Conservation (phyloP, 2,888 invertebrate species). For the Lasioglossum figueresi region DNA sequence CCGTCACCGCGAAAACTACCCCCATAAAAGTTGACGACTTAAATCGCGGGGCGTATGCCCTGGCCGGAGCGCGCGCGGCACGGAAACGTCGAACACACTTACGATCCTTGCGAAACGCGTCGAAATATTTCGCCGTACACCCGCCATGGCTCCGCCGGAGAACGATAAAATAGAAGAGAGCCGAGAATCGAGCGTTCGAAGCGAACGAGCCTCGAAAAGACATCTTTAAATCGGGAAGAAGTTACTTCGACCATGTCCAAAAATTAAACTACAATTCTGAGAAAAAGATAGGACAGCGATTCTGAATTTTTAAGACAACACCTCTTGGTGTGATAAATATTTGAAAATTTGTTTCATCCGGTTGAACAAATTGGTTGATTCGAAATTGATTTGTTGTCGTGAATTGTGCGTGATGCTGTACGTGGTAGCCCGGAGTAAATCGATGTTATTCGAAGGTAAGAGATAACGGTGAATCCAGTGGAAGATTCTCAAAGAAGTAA, state of each 20-base stretch:
- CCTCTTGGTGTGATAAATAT: too few relatives aligned
- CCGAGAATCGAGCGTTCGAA: background rate
- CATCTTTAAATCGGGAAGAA: background rate
- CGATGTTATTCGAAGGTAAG: background rate
- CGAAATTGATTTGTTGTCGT: too few relatives aligned
- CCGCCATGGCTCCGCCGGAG: background rate
- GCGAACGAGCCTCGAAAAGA: background rate
- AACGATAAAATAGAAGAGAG: background rate
- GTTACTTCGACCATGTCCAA: background rate
- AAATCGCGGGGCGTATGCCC: slow-evolving; percentile 81
- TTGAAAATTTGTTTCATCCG: background rate
- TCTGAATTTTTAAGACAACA: background rate
- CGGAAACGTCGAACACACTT: slow-evolving; percentile 57
- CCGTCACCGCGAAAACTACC: slow-evolving; percentile 81
- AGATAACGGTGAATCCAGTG: background rate
- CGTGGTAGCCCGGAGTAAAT: background rate
- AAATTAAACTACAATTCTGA: background rate
- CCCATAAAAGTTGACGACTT: slow-evolving; percentile 82
- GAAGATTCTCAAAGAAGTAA: background rate
- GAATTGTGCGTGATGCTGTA: too few relatives aligned
- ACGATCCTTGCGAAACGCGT: slow-evolving; percentile 45
- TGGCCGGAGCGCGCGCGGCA: slow-evolving; percentile 15
- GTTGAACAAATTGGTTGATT: too few relatives aligned
- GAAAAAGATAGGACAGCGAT: background rate
- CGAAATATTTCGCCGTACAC: slow-evolving; percentile 46